Conservation (phyloP, 1,140 invertebrate genomes). For the Neomicropteryx cornuta region DNA sequence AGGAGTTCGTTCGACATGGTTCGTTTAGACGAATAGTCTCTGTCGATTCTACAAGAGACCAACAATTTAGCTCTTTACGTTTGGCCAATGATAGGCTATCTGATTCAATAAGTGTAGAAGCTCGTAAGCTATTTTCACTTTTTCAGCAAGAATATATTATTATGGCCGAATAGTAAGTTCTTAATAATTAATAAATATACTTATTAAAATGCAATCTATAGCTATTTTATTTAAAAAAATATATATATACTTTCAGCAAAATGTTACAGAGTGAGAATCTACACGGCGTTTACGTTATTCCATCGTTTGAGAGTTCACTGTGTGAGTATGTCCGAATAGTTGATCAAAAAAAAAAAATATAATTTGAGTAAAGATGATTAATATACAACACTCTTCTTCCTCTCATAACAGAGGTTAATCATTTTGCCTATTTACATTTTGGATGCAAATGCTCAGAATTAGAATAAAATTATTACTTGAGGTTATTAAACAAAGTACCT, state of each 20-base stretch:
- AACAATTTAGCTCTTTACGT: too few relatives aligned
- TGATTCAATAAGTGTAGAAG: too few relatives aligned
- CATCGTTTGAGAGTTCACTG: conserved; percentile 69
- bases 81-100: too few relatives aligned
- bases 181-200: background rate
- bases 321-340: conserved; percentile 40
- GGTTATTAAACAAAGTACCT: conserved; percentile 2
- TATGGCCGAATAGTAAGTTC: conserved; percentile 16
- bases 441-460: background rate
- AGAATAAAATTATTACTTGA: conserved; percentile 5
- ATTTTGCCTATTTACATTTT: background rate
- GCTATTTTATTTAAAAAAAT: background rate
- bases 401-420: background rate
- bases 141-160: conserved; percentile 16
- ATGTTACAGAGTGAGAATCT: conserved; percentile 76
- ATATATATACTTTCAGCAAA: conserved; percentile 51
- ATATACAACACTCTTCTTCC: background rate
- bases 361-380: too few relatives aligned
- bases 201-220: conserved; percentile 1
- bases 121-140: conserved; percentile 12
- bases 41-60: too few relatives aligned
- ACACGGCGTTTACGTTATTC: conserved; percentile 84
- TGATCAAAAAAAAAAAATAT: conserved; percentile 5
- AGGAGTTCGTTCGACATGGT: too few relatives aligned
- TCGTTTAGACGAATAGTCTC: too few relatives aligned